Evolutionary conservation across 2,113 vertebrate species (phyloP).

Genomic region (Carettochelys insculpta): DNA sequence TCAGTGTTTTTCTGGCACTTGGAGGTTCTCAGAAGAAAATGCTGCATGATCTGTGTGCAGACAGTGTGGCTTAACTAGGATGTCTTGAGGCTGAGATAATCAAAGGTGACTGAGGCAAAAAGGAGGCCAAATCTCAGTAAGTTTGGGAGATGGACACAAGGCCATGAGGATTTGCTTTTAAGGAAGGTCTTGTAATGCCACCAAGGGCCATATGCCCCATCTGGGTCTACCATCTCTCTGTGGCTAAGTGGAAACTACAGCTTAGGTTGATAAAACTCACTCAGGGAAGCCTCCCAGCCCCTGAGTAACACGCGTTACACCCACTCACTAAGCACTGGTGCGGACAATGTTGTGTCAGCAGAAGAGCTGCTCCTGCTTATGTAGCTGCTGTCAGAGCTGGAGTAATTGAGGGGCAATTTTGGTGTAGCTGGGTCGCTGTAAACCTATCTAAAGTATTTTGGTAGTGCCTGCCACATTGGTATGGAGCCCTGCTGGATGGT

Average conservation of each 20-base stretch:
- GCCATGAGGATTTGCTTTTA: not conserved
- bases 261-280: too few species aligned
- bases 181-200: not conserved
- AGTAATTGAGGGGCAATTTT: too few species aligned
- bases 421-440: too few species aligned
- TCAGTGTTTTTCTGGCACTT: not conserved
- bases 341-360: too few species aligned
- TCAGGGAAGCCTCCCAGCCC: too few species aligned
- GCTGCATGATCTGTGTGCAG: not conserved
- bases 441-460: not conserved
- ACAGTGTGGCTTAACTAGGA: not conserved
- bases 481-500: not conserved
- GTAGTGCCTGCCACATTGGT: not conserved
- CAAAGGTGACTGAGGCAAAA: too few species aligned
- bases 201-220: not conserved
- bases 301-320: too few species aligned
- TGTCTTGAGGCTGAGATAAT: not conserved
- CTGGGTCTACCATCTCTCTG: not conserved
- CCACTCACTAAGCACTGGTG: too few species aligned
- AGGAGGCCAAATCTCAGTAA: not conserved
- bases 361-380: too few species aligned
- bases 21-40: not conserved
- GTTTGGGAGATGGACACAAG: not conserved
- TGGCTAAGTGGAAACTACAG: too few species aligned
- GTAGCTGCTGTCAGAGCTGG: too few species aligned